Base-by-base conservation (phyloP, 2,888 invertebrate species). In the Cylloceria caligata region DNA sequence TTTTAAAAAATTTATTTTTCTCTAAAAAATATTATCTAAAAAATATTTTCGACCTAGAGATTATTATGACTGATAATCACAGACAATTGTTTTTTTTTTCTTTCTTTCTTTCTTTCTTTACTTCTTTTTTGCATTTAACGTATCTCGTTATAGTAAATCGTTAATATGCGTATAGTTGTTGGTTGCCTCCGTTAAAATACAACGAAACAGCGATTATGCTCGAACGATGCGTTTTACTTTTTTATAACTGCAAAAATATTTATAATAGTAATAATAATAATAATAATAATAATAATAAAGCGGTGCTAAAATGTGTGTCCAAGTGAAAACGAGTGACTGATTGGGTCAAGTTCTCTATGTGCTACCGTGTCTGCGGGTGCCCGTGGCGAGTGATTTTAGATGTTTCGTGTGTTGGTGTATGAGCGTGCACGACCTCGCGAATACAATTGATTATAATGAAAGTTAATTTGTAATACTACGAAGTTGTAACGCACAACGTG, bases 1-100 rank as follows among this genome's bases (percentile, higher is more conserved):
- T 91, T 89, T n/a, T n/a, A n/a, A n/a, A n/a, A n/a, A n/a, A n/a
- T n/a, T n/a, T 91, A 9, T 60, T 60, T 60, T 36, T 60, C 30
- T 90, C 91, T 92, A 92, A 92, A 92, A 92, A 92, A 92, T 92
- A 92, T 91, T 88, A 88, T 92, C 91, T 92, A 92, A 92, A 92
- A 92, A 91, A 92, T 92, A 92, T 91, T 89, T n/a, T 92, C 86
- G 92, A 91, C 91, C 91, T 92, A 91, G 91, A 92, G 91, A 91
- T 92, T 92, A 91, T 91, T 92, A 92, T 91, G 92, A 92, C 91
- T 91, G 92, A 91, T 90, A 92, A 92, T 92, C 92, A 92, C 92
- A 92, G 92, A 92, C 91, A 91, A 91, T 91, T 91, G 91, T 88
- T 88, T 88, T 84, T 87, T 88, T 88, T 75, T 80, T 79, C 57